Evolutionary conservation across 2,797 vertebrate genomes (phyloP), one percentile per base, ranked within the genome.

Genomic region (Australoheros facetus): DNA sequence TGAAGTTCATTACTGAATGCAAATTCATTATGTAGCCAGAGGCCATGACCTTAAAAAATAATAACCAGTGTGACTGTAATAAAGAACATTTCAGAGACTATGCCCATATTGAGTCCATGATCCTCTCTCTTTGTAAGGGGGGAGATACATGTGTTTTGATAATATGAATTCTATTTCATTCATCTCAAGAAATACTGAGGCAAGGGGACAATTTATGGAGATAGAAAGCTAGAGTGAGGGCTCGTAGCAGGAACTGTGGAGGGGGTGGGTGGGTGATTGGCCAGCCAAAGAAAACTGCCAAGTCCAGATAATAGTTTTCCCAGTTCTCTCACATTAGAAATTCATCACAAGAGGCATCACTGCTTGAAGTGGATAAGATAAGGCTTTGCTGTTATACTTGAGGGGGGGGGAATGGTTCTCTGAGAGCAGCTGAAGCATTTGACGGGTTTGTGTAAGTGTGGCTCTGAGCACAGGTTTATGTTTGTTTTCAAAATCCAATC

Each of bases 261-360:
- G 39, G 62, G 59, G 37, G 19, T 58, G n/a, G 9, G 69, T 48
- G 42, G 30, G 54, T 8, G 37, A 81, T 56, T 75, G 88, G 73
- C 56, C 83, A 79, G 71, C 86, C 84, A 89, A 83, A 88, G 75
- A 89, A 89, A 91, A 84, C 81, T 82, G 89, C 77, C 84, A 85
- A 83, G 87, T 87, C 81, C 85, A 90, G 90, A 93, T 91, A 89
- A 89, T 91, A 87, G 85, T 93, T 92, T 89, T 89, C 78, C 60
- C 75, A 91, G 88, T 92, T 90, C 82, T 87, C 81, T 80, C 84
- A 74, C 86, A 90, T 90, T 88, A 85, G 80, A 88, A 78, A 93
- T 89, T 91, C 84, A 91, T 91, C 89, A 88, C 80, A 82, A 88
- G 82, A 79, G 84, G 83, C 85, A 85, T 91, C 77, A 17, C 37